Conservation (phyloP, 2,797 vertebrate species). For the Chromobotia macracanthus region DNA sequence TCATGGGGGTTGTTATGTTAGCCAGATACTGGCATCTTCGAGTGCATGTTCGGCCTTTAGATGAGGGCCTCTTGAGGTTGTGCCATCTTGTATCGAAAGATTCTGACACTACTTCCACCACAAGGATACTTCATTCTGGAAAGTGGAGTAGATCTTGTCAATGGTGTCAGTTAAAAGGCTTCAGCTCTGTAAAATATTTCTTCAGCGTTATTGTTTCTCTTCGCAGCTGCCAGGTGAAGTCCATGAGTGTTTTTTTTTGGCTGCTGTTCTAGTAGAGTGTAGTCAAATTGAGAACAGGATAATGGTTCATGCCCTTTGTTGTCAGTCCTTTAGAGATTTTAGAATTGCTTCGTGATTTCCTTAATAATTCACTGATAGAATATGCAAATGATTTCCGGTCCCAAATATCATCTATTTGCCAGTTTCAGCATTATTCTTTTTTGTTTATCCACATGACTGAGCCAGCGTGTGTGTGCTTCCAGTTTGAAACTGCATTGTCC, state of each 20-base stretch:
- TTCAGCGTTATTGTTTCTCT: slow-evolving; percentile 10
- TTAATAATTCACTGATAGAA: background rate
- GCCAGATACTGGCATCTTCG: slow-evolving; percentile 10
- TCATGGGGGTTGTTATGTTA: slow-evolving; percentile 36
- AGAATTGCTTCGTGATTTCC: background rate
- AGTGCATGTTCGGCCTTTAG: slow-evolving; percentile 31
- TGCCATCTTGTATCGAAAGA: slow-evolving; percentile 16
- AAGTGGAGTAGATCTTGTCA: slow-evolving; percentile 41
- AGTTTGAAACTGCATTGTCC: background rate
- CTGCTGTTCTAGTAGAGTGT: background rate
- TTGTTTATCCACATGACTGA: background rate
- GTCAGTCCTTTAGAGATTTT: background rate
- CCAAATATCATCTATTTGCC: background rate
- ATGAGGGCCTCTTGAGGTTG: slow-evolving; percentile 42
- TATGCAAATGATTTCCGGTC: background rate
- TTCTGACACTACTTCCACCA: slow-evolving; percentile 19
- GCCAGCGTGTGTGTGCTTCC: background rate
- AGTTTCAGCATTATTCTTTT: background rate
- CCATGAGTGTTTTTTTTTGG: background rate
- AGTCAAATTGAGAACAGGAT: background rate
- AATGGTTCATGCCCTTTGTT: background rate
- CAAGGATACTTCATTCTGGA: slow-evolving; percentile 30
- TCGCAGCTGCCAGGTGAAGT: slow-evolving; percentile 1
- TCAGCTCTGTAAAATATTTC: slow-evolving; percentile 7
- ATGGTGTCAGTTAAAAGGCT: slow-evolving; percentile 31